Conservation (phyloP, 2,113 vertebrate species). For the Bambusicola thoracicus region DNA sequence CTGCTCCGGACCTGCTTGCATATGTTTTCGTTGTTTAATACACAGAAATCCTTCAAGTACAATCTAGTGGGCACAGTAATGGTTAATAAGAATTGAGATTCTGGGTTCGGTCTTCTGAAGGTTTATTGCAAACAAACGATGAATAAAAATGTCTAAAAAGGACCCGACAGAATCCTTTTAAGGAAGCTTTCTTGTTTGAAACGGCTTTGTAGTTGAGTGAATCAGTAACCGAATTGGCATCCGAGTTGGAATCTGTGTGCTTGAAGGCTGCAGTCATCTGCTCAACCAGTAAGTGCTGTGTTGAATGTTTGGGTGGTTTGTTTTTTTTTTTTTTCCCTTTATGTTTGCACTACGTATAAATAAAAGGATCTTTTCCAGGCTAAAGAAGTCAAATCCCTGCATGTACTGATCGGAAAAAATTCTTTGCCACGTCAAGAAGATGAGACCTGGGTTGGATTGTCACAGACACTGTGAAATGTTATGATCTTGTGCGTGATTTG, state of each 20-base stretch:
- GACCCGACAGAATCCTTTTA: constrained; percentile 23
- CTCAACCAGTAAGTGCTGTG: not conserved
- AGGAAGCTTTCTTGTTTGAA: constrained; percentile 27
- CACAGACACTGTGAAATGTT: not conserved
- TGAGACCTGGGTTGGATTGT: not conserved
- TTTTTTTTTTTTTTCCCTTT: not conserved
- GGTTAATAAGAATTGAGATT: not conserved
- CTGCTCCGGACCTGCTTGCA: accelerated
- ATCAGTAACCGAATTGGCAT: constrained; percentile 43
- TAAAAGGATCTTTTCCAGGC: not conserved
- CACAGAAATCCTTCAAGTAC: not conserved
- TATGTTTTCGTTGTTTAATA: not conserved
- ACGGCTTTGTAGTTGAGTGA: constrained; percentile 1
- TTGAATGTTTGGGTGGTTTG: not conserved
- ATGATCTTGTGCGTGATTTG: not conserved
- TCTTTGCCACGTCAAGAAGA: not conserved
- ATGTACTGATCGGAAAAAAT: not conserved
- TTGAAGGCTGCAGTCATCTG: not conserved
- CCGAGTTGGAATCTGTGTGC: constrained; percentile 13
- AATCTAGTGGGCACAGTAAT: not conserved
- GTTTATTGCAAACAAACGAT: not conserved
- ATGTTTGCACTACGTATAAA: not conserved
- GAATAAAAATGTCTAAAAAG: not conserved
- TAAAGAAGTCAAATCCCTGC: not conserved
- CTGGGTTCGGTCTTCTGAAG: not conserved